Base-by-base conservation (phyloP, 2,888 invertebrate genomes). In the Hemithea aestivaria region DNA sequence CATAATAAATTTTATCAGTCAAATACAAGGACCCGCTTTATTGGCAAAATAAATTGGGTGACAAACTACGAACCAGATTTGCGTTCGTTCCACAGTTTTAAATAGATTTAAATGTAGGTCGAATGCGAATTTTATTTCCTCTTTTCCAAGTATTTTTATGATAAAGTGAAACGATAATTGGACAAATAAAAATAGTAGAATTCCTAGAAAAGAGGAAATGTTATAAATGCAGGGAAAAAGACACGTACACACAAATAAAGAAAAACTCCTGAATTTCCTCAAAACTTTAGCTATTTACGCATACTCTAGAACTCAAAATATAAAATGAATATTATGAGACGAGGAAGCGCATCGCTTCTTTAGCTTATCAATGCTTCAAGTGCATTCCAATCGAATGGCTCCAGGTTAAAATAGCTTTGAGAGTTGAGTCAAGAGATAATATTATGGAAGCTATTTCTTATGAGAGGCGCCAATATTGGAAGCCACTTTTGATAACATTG, bases 21-120 rank as follows among this genome's bases (percentile, higher is more conserved):
- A 24, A 36, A 44, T 45, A 42, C 44, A 50, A 46, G 44, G 52
- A 44, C 44, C 23, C 23, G 33, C 30, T 44, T 41, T 40, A 41
- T 46, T 47, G 29, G 23, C 31, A 10, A 43, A 40, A 48, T 50
- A 48, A 43, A 50, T 45, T 34, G 38, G 29, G 37, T 38, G 48
- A 36, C 44, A 45, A 35, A 41, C 20, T 31, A 22, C 35, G 39
- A 21, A 38, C 35, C 33, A 33, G 38, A 39, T 37, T 37, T 34
- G 34, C 42, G 37, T 39, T 37, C 26, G 23, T 21, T 10, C 16
- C 27, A 27, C 10, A 27, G 23, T 29, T 35, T 11, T 22, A 40
- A 38, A 45, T 29, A 39, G 35, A 34, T 42, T 29, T 32, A 29
- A 28, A 48, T 27, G 11, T 49, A 35, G 51, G 45, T 40, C 48